Base-by-base conservation (phyloP, 2,113 vertebrate species). In the Pangasianodon gigas region DNA sequence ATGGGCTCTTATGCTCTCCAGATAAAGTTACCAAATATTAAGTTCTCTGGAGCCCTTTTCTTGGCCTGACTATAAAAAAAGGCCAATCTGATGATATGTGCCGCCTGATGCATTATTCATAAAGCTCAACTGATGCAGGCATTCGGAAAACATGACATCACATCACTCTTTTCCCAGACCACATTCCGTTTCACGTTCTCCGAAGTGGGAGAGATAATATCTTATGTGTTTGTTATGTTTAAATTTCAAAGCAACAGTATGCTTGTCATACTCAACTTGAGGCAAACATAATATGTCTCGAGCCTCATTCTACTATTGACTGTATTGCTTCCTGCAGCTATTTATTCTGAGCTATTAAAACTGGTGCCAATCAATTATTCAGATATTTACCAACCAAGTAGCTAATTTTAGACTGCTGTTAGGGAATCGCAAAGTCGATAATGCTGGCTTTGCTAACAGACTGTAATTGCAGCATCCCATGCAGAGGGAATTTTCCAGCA, bases 91-190 rank as follows among this genome's bases (percentile, higher is more conserved):
- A 87, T 19, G 69, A 82, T 58, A 52, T 24, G 74, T 29, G 13
- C 80, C 56, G 13, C 71, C 81, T 65, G 14, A 82, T 92, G 52
- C 67, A 92, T 90, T 89, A 90, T 92, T 89, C 86, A 90, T 86
- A 75, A 71, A 58, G 19, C 44, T 85, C 54, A 67, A 46, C 48
- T 37, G 74, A 86, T 88, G 69, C 26, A 86, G 74, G 84, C 24
- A 32, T 69, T 85, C 60, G 71, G 74, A 75, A 80, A 88, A 74
- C 48, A 83, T 84, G 51, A 90, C 54, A 54, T 60, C 67, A 52
- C 44, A 74, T 87, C 19, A 62, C n/a, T 51, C 56, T 74, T 83
- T 44, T 52, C 56, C 32, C 62, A 88, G 62, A 41, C 83, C 46
- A 37, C 58, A 9, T 87, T 80, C 37, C 32, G 1, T 58, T 46